Evolutionary conservation across 2,797 vertebrate species (phyloP).

Genomic region (Cynodonichthys magdalenae): DNA sequence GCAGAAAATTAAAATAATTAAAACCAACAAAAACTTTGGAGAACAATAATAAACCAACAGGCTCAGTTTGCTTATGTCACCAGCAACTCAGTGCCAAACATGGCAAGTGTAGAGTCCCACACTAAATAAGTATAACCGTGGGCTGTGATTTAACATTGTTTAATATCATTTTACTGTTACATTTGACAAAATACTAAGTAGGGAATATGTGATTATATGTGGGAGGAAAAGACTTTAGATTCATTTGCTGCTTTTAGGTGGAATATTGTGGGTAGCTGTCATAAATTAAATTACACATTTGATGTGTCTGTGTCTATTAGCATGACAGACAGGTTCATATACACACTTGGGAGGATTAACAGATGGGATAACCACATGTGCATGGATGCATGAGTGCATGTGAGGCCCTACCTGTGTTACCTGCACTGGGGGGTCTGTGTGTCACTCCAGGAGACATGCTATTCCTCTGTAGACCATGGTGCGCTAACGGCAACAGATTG

Average conservation of each 20-base stretch:
- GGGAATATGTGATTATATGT: slow-evolving; percentile 34
- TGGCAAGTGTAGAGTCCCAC: slow-evolving; percentile 29
- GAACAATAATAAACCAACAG: slow-evolving; percentile 78
- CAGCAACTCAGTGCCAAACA: slow-evolving; percentile 43
- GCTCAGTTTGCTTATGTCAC: slow-evolving; percentile 71
- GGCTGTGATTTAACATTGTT: slow-evolving; percentile 34
- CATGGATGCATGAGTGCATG: slow-evolving; percentile 43
- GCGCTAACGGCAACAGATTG: slow-evolving; percentile 95
- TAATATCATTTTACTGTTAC: slow-evolving; percentile 35
- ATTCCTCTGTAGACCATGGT: slow-evolving; percentile 97
- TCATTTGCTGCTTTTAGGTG: slow-evolving; percentile 36
- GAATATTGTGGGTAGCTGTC: slow-evolving; percentile 32
- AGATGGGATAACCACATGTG: slow-evolving; percentile 44
- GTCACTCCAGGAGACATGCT: slow-evolving; percentile 99
- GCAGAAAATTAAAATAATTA: slow-evolving; percentile 52
- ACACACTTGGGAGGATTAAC: slow-evolving; percentile 17
- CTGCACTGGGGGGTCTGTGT: slow-evolving; percentile 98
- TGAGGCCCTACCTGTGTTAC: slow-evolving; percentile 80
- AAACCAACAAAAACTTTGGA: slow-evolving; percentile 63
- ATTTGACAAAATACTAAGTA: slow-evolving; percentile 42
- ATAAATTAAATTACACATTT: slow-evolving; percentile 32
- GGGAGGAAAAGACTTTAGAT: slow-evolving; percentile 17
- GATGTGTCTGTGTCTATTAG: slow-evolving; percentile 32
- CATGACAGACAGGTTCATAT: slow-evolving; percentile 28
- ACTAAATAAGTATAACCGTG: slow-evolving; percentile 44